Base-by-base conservation (phyloP, 2,888 invertebrate genomes). In the Steinernema carpocapsae region DNA sequence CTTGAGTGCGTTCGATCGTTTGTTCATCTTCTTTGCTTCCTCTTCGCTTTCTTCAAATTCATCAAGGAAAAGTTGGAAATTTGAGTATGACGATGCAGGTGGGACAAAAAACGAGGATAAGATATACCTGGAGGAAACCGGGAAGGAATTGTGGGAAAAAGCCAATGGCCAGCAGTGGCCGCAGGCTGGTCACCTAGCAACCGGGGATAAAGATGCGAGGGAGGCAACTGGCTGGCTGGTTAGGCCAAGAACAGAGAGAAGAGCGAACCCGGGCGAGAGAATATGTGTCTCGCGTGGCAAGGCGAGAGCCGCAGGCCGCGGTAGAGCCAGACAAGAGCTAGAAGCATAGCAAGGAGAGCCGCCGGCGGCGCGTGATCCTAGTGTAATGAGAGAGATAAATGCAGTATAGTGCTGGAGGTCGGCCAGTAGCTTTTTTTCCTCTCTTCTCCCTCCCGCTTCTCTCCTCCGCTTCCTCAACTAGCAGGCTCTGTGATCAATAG, bases 311-410 rank as follows among this genome's bases (percentile, higher is more conserved):
- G 32, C 64, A 29, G 64, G 6, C 6, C 3, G 22, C 4, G 10
- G 37, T 10, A 14, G 17, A 64, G 29, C 48, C 48, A 64, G 64
- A 29, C 29, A 32, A 64, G 64, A 32, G 64, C 26, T 19, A 52
- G 52, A 52, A 24, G 19, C 64, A 19, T n/a, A 48, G 48, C 48
- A 48, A 14, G 3, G 48, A 48, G 48, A 48, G 64, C 32, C 64
- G 37, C 37, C 37, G 37, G 37, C 37, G 10, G 37, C 37, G 64
- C 29, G 64, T 64, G 64, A 64, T 64, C 64, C 64, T 64, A 64
- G 64, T 64, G 64, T 64, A 64, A 64, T 64, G 64, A 64, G 64
- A 64, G 64, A 64, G 32, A 64, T 64, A 64, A 64, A 64, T 64
- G 64, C 64, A 64, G 64, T 64, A 64, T 64, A 64, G 64, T 52